Conservation (phyloP, 2,113 vertebrate genomes). For the Formicarius rufipectus region DNA sequence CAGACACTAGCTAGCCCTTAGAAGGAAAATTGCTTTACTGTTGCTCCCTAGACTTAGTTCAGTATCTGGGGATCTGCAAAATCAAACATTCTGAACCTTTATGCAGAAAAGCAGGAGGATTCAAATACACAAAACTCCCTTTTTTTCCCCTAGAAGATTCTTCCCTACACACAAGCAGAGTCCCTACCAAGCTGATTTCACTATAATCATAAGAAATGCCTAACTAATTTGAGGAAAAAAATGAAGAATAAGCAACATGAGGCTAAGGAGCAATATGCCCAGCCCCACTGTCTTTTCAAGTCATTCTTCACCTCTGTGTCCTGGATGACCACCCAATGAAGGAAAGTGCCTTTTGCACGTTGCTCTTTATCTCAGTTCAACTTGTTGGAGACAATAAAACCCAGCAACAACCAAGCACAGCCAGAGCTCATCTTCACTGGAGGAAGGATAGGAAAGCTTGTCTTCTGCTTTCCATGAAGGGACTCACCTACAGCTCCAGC, state of each 20-base stretch:
- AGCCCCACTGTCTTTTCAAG: neutral
- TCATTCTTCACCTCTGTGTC: neutral
- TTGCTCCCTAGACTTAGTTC: neutral
- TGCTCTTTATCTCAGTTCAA: neutral
- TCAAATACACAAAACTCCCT: neutral
- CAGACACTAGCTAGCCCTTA: neutral
- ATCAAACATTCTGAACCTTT: neutral
- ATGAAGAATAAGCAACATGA: neutral
- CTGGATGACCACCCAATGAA: neutral
- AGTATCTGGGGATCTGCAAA: neutral
- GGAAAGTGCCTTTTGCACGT: rapidly evolving
- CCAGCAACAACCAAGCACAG: neutral
- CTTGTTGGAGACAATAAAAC: neutral
- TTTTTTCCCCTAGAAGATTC: neutral
- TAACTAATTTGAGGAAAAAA: neutral
- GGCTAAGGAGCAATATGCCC: neutral
- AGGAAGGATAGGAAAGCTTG: neutral
- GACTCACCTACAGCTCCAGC: neutral
- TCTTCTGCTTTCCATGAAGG: neutral
- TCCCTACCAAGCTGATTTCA: neutral
- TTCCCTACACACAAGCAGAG: neutral
- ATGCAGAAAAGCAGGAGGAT: neutral
- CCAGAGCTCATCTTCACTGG: neutral
- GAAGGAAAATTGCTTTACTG: neutral
- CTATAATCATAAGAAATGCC: neutral